Percentiles rank a stretch among this genome's conserved stretches.
phyloP scores from a whole-genome alignment of 2,888 invertebrate genomes.

The Melangyna quadrimaculata region DNA sequence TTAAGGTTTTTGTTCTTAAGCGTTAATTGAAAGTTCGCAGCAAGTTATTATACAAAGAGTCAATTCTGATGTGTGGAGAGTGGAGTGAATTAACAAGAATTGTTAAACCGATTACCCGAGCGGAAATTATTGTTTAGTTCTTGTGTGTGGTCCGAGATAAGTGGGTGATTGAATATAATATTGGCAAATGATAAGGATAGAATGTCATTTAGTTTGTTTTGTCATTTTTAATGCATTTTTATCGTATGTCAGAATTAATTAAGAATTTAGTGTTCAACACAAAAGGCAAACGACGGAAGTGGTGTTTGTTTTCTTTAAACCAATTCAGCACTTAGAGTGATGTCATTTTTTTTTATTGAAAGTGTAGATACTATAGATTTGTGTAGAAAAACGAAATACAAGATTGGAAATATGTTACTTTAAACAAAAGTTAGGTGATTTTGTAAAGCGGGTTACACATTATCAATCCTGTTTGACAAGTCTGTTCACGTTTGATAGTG shows the following conservation, averaged over 20 bases:
- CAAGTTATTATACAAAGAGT: background rate
- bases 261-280: background rate
- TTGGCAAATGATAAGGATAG: constrained; percentile 14
- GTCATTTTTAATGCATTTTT: background rate
- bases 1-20: constrained; percentile 39
- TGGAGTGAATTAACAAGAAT: constrained; percentile 29
- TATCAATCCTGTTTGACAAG: no score
- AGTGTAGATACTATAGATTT: no score
- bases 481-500: no score
- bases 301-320: no score
- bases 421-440: no score
- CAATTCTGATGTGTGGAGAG: background rate
- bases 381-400: no score
- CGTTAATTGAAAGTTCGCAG: constrained; percentile 6
- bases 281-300: no score
- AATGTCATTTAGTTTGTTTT: background rate
- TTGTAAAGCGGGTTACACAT: no score
- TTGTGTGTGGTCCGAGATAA: constrained; percentile 45
- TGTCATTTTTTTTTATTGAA: no score
- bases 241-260: background rate
- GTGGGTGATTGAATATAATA: constrained; percentile 35
- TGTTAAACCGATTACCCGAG: background rate
- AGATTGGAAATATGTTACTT: no score
- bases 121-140: constrained; percentile 29
- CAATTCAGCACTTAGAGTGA: no score